Conservation (phyloP, 2,888 invertebrate genomes). For the Athalia cordata region DNA sequence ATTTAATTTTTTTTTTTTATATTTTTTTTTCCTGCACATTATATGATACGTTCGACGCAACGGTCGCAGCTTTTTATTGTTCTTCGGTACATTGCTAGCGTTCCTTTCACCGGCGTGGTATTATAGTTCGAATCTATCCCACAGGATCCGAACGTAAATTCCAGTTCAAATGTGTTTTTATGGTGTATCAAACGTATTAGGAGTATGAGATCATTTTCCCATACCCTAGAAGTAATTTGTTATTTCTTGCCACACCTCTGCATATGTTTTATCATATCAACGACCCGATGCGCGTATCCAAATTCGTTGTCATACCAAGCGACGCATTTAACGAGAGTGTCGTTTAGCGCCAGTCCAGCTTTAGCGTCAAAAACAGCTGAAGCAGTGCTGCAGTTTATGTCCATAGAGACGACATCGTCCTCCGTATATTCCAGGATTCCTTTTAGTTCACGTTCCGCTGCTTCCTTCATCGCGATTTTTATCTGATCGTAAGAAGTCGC, state of each 20-base stretch:
- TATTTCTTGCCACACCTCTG: neutral
- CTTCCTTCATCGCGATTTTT: slow-evolving; percentile 76
- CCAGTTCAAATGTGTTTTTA: no score
- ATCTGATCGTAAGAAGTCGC: slow-evolving; percentile 78
- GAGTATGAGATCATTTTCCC: neutral
- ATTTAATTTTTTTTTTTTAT: neutral
- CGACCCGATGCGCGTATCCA: slow-evolving; percentile 86
- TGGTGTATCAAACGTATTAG: no score
- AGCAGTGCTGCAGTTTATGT: slow-evolving; percentile 78
- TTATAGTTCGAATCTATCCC: no score
- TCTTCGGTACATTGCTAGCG: neutral
- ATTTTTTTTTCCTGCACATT: neutral
- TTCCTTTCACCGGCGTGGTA: no score
- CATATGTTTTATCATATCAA: slow-evolving; percentile 79
- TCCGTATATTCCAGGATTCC: slow-evolving; percentile 81
- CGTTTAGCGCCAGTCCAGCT: slow-evolving; percentile 83
- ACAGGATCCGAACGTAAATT: no score
- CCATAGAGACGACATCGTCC: slow-evolving; percentile 81
- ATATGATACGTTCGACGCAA: neutral
- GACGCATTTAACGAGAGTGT: slow-evolving; percentile 85
- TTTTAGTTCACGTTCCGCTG: slow-evolving; percentile 76
- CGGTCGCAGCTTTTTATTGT: neutral
- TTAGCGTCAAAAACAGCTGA: slow-evolving; percentile 87
- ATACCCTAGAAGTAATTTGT: neutral
- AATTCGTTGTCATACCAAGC: slow-evolving; percentile 92